Conservation (phyloP, 1,140 invertebrate genomes). For the Drosophila pruinosa region DNA sequence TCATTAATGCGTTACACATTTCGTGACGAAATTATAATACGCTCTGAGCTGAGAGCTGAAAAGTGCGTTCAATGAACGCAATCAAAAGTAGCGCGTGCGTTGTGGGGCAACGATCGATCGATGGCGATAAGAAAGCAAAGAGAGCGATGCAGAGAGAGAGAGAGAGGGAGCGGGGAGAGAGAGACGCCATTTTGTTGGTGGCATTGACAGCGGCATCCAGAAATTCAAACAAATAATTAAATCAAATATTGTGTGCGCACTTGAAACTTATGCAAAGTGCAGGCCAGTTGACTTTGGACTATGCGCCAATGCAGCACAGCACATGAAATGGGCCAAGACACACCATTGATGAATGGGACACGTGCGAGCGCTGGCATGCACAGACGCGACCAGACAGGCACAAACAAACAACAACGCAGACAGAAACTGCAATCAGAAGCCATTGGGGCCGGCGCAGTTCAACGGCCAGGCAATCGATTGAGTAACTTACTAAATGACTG, state of each 20-base stretch:
- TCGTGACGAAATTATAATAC: constrained; percentile 16
- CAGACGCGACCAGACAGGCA: not conserved
- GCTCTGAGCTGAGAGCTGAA: constrained; percentile 11
- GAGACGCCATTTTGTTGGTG: constrained; percentile 1
- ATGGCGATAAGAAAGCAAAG: constrained; percentile 8
- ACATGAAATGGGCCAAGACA: constrained; percentile 23
- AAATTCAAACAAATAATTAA: not conserved
- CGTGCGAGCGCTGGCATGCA: constrained; percentile 15
- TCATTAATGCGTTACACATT: constrained; percentile 16
- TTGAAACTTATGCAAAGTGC: constrained; percentile 27
- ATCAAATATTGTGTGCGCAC: not conserved
- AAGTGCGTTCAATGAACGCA: constrained; percentile 78
- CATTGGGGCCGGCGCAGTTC: constrained; percentile 46
- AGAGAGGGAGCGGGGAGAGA: not conserved
- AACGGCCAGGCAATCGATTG: constrained; percentile 44
- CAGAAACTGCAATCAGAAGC: constrained; percentile 35
- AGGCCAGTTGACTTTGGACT: constrained; percentile 28
- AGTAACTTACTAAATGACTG: constrained; percentile 29
- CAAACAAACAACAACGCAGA: not conserved
- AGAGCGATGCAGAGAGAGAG: not conserved
- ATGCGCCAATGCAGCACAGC: constrained; percentile 2
- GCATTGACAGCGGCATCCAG: not conserved
- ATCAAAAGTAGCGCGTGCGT: constrained; percentile 22
- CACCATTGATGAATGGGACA: constrained; percentile 43
- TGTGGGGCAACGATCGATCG: constrained; percentile 37